Percentiles rank a stretch among this genome's conserved stretches.
Conservation (phyloP, 2,113 vertebrate species). For the Dendrocopos noguchii region DNA sequence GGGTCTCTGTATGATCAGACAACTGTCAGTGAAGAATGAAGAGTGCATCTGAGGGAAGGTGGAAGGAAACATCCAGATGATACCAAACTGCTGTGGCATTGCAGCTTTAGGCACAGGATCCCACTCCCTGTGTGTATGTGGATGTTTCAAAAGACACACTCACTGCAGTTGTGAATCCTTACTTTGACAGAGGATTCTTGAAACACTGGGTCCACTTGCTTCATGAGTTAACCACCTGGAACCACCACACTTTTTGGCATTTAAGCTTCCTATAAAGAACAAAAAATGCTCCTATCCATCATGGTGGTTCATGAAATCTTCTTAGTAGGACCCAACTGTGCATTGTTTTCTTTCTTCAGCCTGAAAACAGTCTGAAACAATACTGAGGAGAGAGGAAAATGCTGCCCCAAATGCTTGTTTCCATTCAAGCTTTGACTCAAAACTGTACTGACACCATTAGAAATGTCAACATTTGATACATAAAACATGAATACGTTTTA, state of each 20-base stretch:
- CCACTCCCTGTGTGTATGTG: background rate
- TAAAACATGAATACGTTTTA: constrained; percentile 34
- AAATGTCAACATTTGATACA: constrained; percentile 54
- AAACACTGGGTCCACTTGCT: background rate
- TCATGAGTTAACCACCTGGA: background rate
- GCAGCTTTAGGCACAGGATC: background rate
- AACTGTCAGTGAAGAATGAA: background rate
- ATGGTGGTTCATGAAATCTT: background rate
- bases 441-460: constrained; percentile 37
- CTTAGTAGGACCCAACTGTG: background rate
- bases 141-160: background rate
- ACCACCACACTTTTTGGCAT: background rate
- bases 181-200: background rate
- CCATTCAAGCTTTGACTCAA: constrained; percentile 8
- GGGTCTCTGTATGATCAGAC: background rate
- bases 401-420: constrained; percentile 1
- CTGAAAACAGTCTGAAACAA: constrained; percentile 12
- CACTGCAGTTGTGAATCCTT: background rate
- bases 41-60: background rate
- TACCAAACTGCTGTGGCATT: background rate
- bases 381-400: background rate
- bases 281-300: background rate
- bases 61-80: background rate
- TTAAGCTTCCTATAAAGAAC: background rate
- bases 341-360: background rate